phyloP scores from a whole-genome alignment of 1,140 invertebrate genomes.

The Cyrtorhinus lividipennis region DNA sequence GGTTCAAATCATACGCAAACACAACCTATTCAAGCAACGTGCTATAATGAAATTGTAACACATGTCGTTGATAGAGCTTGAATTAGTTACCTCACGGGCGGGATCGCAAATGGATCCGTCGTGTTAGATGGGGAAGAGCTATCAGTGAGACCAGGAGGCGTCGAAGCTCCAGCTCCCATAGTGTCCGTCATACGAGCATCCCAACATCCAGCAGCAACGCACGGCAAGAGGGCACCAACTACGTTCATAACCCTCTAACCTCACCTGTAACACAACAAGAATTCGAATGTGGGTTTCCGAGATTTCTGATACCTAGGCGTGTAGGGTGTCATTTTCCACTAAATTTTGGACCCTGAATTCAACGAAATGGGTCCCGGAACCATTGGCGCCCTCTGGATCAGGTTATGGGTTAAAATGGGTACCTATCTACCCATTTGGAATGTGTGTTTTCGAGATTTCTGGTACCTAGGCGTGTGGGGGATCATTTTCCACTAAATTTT shows the following conservation, averaged over 20 bases:
- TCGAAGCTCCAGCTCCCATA: slow-evolving; percentile 26
- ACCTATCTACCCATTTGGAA: no score
- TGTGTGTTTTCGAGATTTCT: no score
- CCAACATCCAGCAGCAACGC: slow-evolving; percentile 24
- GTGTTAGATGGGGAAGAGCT: slow-evolving; percentile 19
- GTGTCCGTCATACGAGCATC: slow-evolving; percentile 26
- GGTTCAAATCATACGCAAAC: neutral
- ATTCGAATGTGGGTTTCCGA: no score
- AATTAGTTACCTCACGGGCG: neutral
- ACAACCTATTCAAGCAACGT: neutral
- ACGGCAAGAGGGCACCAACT: slow-evolving; percentile 25
- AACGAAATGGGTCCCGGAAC: no score
- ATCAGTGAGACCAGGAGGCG: slow-evolving; percentile 17
- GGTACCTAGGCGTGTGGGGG: no score
- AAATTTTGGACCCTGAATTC: no score
- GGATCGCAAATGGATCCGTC: slow-evolving; percentile 20
- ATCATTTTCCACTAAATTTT: no score
- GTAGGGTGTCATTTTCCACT: no score
- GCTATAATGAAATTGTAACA: neutral
- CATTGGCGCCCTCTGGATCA: no score
- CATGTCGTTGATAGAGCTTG: neutral
- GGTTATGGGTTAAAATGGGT: no score
- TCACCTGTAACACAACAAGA: neutral
- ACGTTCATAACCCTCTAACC: slow-evolving; percentile 23
- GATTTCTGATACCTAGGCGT: no score